Base-by-base conservation (phyloP, 2,113 vertebrate genomes). In the Tragelaphus imberbis region DNA sequence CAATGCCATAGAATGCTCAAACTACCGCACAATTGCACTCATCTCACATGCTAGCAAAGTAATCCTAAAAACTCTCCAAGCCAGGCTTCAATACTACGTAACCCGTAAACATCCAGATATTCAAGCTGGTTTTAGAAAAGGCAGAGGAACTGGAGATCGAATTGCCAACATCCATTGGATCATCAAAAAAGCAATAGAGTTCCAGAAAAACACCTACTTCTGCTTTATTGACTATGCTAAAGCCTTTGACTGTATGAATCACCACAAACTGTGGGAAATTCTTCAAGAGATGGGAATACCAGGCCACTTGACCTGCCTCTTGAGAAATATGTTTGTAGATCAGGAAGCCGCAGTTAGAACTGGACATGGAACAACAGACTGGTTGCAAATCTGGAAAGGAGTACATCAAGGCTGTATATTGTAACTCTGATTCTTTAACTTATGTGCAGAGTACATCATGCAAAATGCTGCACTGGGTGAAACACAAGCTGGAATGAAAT, bases 41-140 rank as follows among this genome's bases (percentile, higher is more conserved):
- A 63, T n/a, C 63, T 68, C 4, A n/a, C 1, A 19, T 0, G 1
- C 7, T n/a, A 68, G 33, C 7, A 68, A 19, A n/a, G 63, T n/a
- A 19, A 68, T 68, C 33, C 63, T 68, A 33, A 68, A 68, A 68
- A 68, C 0, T 68, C 63, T 68, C 33, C 33, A n/a, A 65, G 33
- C 33, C 63, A 68, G 63, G 33, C 63, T 68, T 68, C 63, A 68
- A n/a, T 2, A 0, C 4, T 68, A 1, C 2, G 1, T n/a, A 33
- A 68, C n/a, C 33, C 0, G 0, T 68, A 16, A 65, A 9, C 16
- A n/a, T 65, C 16, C 30, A 17, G 30, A 65, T n/a, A 4, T n/a
- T 65, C 33, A n/a, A n/a, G 7, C 63, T n/a, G 33, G 16, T 4
- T 68, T 68, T 68, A 68, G 33, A 68, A 68, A 68, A 68, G 7